Percentiles rank a stretch among this genome's conserved stretches.
phyloP scores from a whole-genome alignment of 2,797 vertebrate genomes.

The Sparidentex hasta region DNA sequence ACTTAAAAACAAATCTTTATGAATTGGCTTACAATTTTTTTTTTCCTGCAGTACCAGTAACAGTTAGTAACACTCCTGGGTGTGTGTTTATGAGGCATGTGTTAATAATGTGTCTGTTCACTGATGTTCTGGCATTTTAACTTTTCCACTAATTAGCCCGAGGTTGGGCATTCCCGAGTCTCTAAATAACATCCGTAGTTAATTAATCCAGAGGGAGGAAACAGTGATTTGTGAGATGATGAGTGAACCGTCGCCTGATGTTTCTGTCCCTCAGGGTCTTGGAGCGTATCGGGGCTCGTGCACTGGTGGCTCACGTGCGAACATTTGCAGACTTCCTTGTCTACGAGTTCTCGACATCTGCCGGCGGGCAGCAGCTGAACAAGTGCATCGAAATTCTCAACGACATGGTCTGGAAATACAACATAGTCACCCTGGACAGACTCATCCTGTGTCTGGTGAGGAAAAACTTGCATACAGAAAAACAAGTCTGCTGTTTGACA shows the following conservation, averaged over 20 bases:
- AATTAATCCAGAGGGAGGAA: slow-evolving; percentile 36
- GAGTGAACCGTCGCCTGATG: slow-evolving; percentile 8
- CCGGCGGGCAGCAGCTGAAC: slow-evolving; percentile 98
- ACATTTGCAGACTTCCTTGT: slow-evolving; percentile 99
- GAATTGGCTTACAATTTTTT: neutral
- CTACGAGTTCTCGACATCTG: slow-evolving; percentile 98
- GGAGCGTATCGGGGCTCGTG: slow-evolving; percentile 96
- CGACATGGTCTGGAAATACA: slow-evolving; percentile 99
- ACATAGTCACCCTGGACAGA: slow-evolving; percentile 97
- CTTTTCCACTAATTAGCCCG: slow-evolving; percentile 40
- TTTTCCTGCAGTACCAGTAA: neutral
- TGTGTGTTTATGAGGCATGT: slow-evolving; percentile 9
- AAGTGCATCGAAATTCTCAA: slow-evolving; percentile 99
- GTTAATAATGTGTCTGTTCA: slow-evolving; percentile 23
- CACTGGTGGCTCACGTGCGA: slow-evolving; percentile 96
- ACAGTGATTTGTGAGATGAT: neutral
- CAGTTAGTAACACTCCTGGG: neutral
- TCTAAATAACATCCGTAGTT: slow-evolving; percentile 31
- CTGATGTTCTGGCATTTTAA: slow-evolving; percentile 35
- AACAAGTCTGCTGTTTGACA: neutral
- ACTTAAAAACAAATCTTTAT: neutral
- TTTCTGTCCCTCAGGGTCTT: slow-evolving; percentile 87
- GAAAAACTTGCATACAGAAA: neutral
- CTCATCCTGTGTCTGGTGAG: slow-evolving; percentile 98
- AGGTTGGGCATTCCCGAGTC: neutral